Conservation (phyloP, 2,888 invertebrate species). For the Ryuthela nishihirai region DNA sequence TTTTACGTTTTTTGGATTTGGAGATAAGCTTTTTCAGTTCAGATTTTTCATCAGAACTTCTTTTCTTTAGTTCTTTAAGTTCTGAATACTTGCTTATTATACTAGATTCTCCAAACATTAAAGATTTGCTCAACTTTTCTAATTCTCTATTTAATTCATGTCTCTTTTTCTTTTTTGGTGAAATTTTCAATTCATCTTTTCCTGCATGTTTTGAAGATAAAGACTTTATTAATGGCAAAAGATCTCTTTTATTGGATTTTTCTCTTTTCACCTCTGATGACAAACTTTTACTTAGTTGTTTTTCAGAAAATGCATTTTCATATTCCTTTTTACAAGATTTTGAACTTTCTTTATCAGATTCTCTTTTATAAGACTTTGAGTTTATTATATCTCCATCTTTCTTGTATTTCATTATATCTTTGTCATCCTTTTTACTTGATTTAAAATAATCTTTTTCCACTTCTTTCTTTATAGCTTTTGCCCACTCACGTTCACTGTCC, state of each 20-base stretch:
- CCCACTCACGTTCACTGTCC: slow-evolving; percentile 17
- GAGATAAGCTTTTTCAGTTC: slow-evolving; percentile 17
- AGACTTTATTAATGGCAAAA: slow-evolving; percentile 22
- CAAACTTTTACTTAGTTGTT: neutral
- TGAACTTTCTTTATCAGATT: slow-evolving; percentile 25
- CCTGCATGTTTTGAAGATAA: too few relatives aligned
- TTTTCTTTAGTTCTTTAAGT: slow-evolving; percentile 26
- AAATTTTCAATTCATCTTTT: slow-evolving; percentile 22
- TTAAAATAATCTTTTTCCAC: slow-evolving; percentile 5
- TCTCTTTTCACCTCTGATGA: slow-evolving; percentile 20
- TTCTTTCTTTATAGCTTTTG: slow-evolving; percentile 26
- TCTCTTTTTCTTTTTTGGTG: slow-evolving; percentile 35
- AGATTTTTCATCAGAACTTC: slow-evolving; percentile 29
- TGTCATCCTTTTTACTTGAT: slow-evolving; percentile 24
- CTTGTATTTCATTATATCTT: slow-evolving; percentile 20
- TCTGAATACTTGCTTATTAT: neutral
- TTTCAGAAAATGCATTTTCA: slow-evolving; percentile 11
- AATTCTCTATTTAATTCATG: slow-evolving; percentile 28
- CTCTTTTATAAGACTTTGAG: slow-evolving; percentile 28
- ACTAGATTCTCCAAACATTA: slow-evolving; percentile 18
- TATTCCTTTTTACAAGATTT: slow-evolving; percentile 21
- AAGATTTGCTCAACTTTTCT: slow-evolving; percentile 31
- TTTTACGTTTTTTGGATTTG: slow-evolving; percentile 29
- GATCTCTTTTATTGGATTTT: slow-evolving; percentile 25
- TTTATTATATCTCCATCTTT: slow-evolving; percentile 13